Conservation (phyloP, 2,888 invertebrate species). For the Podotricha telesiphe region DNA sequence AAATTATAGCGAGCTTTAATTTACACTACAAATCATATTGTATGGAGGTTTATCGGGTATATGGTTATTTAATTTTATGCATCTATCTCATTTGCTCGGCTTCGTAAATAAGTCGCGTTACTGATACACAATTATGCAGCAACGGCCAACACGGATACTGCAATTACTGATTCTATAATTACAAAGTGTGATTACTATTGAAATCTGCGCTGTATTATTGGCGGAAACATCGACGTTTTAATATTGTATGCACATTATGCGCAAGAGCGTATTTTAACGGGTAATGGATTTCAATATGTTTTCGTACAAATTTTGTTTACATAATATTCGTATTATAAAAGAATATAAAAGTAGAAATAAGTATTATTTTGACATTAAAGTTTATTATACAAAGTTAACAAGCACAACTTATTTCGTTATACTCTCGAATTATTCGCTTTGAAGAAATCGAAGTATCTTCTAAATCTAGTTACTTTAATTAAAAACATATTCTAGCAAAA, state of each 20-base stretch:
- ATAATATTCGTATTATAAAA: too few relatives aligned
- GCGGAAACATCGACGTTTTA: slow-evolving; percentile 5
- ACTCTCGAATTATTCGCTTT: too few relatives aligned
- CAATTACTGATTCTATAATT: slow-evolving; percentile 22
- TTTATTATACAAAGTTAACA: too few relatives aligned
- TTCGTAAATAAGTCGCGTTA: slow-evolving; percentile 26
- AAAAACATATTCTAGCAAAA: too few relatives aligned
- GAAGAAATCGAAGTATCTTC: too few relatives aligned
- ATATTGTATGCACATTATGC: background rate
- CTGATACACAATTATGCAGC: slow-evolving; percentile 22
- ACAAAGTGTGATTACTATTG: slow-evolving; percentile 13
- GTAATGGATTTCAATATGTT: background rate
- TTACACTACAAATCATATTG: slow-evolving; percentile 25
- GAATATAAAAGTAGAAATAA: too few relatives aligned
- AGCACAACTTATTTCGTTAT: too few relatives aligned
- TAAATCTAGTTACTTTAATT: too few relatives aligned
- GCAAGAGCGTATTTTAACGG: background rate
- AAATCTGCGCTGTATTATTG: background rate
- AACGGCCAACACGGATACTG: background rate
- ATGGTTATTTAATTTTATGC: slow-evolving; percentile 27
- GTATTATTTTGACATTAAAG: too few relatives aligned
- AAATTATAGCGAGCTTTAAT: slow-evolving; percentile 33
- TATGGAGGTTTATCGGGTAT: slow-evolving; percentile 24
- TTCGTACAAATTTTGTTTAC: too few relatives aligned
- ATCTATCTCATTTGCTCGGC: slow-evolving; percentile 14